Evolutionary conservation across 2,113 vertebrate species (phyloP), one percentile per base, ranked within the genome.

Genomic region (Prietella phreatophila): DNA sequence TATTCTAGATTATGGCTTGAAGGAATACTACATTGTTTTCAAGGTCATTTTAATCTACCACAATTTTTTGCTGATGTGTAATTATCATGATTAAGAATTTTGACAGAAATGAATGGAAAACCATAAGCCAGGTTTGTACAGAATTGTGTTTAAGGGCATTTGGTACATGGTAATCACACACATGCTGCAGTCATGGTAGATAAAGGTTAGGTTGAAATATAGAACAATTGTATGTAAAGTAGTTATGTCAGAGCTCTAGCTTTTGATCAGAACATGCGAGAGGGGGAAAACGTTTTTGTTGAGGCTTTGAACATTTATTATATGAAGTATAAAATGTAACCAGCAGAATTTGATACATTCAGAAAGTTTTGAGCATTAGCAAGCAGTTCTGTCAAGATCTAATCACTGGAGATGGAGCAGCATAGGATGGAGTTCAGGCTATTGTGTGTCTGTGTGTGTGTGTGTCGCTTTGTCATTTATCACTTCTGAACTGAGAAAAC

Each of bases 401-500:
- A 65, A 82, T 71, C 61, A 53, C 50, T 82, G 47, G 4, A 55
- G 76, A 81, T 81, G 20, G 50, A 69, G 25, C 75, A 63, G 79
- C 63, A 53, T 63, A 53, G 56, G 53, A n/a, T 47, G 19, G 73
- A 27, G 65, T 78, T 58, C 50, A 25, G 47, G 78, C 36, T 2
- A 14, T 5, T 55, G 69, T 60, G 71, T 85, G 84, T 85, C 17
- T 58, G 39, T 63, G 73, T 50, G 65, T 61, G 56, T 79, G 58
- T 80, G 33, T 87, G 20, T 69, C 39, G 17, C 11, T 36, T 69
- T 82, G 63, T 67, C 78, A 36, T 39, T 47, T 85, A 85, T 86
- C 76, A 63, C 55, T 79, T 71, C 55, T 71, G 53, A 88, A 84
- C 61, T 63, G 82, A 65, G 82, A 50, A 88, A 79, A 65, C 42